Percentiles rank a stretch among this genome's conserved stretches.
phyloP scores from a whole-genome alignment of 2,797 vertebrate species.

The Triplophysa yarkandensis region DNA sequence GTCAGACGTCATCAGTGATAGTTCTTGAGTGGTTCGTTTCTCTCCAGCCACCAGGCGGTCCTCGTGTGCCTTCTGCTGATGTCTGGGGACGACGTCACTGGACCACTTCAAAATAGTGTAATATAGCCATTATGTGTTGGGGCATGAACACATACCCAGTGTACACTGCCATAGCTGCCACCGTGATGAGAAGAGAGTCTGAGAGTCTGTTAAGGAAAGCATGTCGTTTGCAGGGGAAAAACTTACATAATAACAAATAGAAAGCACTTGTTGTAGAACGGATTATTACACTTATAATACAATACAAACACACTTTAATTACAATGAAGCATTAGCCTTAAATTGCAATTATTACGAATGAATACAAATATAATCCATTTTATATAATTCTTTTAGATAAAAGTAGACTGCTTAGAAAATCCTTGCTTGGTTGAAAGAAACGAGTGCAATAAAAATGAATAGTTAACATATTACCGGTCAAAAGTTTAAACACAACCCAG shows the following conservation, averaged over 20 bases:
- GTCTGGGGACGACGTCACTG: slow-evolving; percentile 72
- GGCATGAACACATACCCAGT: slow-evolving; percentile 98
- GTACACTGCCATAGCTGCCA: slow-evolving; percentile 93
- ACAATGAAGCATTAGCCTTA: too few relatives aligned
- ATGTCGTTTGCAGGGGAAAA: background rate
- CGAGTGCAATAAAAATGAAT: background rate
- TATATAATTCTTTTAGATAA: too few relatives aligned
- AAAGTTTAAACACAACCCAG: background rate
- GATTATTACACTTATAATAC: too few relatives aligned
- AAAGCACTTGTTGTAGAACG: too few relatives aligned
- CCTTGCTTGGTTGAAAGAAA: too few relatives aligned
- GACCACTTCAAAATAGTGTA: slow-evolving; percentile 95
- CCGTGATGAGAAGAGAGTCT: slow-evolving; percentile 91
- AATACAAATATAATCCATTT: too few relatives aligned
- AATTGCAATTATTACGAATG: too few relatives aligned
- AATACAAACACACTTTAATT: too few relatives aligned
- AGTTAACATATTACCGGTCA: background rate
- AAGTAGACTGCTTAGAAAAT: too few relatives aligned
- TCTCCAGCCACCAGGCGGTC: slow-evolving; percentile 34
- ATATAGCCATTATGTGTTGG: slow-evolving; percentile 97
- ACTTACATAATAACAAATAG: background rate
- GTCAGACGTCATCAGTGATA: slow-evolving; percentile 17
- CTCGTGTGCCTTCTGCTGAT: slow-evolving; percentile 7
- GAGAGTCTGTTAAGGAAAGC: slow-evolving; percentile 61
- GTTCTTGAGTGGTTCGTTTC: slow-evolving; percentile 12